phyloP scores from a whole-genome alignment of 2,113 vertebrate genomes.

The Labrus mixtus region DNA sequence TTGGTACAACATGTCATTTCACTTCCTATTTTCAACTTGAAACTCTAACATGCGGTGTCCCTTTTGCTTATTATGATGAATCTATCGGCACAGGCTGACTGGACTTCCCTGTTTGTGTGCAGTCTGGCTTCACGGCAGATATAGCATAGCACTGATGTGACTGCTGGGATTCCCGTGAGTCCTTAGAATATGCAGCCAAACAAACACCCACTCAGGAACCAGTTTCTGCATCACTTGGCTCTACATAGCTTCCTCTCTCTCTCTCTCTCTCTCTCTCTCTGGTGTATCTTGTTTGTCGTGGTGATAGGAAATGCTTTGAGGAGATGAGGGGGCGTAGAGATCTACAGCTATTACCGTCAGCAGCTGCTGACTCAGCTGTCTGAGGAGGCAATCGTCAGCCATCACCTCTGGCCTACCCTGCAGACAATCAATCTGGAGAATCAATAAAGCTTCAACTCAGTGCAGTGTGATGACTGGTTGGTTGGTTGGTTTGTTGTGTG shows the following conservation, averaged over 20 bases:
- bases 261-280: not conserved
- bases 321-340: constrained; percentile 54
- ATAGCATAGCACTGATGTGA: not conserved
- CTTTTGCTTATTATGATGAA: not conserved
- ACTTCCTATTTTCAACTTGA: constrained; percentile 24
- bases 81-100: constrained; percentile 8
- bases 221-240: constrained; percentile 23
- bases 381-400: constrained; percentile 68
- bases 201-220: constrained; percentile 13
- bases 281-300: constrained; percentile 7
- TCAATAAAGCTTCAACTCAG: constrained; percentile 35
- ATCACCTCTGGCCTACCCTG: constrained; percentile 13
- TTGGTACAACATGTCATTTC: not conserved
- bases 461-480: constrained; percentile 4
- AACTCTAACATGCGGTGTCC: not conserved
- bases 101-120: constrained; percentile 50
- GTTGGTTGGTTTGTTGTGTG: not conserved
- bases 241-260: not conserved
- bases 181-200: constrained; percentile 15
- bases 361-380: constrained; percentile 77
- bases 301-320: constrained; percentile 53
- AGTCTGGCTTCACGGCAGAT: not conserved
- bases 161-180: constrained; percentile 31
- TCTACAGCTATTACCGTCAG: constrained; percentile 63
- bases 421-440: constrained; percentile 58